Evolutionary conservation across 2,888 invertebrate species (phyloP).

Genomic region (Oscheius sp.): DNA sequence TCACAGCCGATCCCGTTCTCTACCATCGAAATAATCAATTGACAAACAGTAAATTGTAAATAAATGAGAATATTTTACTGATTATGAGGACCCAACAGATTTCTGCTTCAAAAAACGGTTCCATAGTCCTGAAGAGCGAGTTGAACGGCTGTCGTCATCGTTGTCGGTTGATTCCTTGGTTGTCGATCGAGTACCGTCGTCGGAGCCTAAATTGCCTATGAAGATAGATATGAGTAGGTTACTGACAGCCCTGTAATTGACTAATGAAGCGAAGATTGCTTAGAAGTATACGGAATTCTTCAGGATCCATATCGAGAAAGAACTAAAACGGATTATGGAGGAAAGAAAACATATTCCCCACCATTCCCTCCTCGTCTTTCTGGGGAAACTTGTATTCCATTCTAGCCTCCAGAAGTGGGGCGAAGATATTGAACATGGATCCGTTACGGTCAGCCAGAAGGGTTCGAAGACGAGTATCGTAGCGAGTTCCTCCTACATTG

Average conservation of each 20-base stretch:
- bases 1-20: not conserved
- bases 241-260: conserved; percentile 19
- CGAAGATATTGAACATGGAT: conserved; percentile 2
- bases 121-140: conserved; percentile 2
- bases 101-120: conserved; percentile 9
- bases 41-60: not conserved
- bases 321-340: not conserved
- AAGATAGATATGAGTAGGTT: not conserved
- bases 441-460: conserved; percentile 21
- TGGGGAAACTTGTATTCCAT: conserved; percentile 1
- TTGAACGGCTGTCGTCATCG: conserved; percentile 18
- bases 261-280: conserved; percentile 29
- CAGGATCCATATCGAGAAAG: conserved; percentile 24
- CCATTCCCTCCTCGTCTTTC: conserved; percentile 22
- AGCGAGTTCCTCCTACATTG: conserved; percentile 16
- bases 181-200: not conserved
- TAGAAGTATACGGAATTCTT: conserved; percentile 15
- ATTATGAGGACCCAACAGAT: not conserved
- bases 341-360: not conserved
- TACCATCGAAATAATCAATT: not conserved
- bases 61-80: not conserved
- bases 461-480: conserved; percentile 25
- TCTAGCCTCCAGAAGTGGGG: conserved; percentile 9
- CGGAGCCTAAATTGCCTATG: not conserved
- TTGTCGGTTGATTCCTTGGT: not conserved